Conservation (phyloP, 2,797 vertebrate species). For the Sandelia bainsii region DNA sequence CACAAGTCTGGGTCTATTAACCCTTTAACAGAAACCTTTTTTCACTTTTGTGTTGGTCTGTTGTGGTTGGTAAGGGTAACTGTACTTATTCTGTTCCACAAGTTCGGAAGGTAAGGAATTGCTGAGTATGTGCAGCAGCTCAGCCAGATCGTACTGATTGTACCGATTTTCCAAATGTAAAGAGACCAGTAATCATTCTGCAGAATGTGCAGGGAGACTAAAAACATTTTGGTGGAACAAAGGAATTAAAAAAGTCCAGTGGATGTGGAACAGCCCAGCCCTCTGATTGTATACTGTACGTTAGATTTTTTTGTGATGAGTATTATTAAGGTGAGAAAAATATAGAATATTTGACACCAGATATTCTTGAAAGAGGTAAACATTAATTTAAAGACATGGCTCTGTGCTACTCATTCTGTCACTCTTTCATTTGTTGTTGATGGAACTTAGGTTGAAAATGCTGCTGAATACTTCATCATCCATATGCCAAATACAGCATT, state of each 20-base stretch:
- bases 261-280: slow-evolving; percentile 29
- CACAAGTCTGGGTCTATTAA: slow-evolving; percentile 40
- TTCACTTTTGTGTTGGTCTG: slow-evolving; percentile 6
- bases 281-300: neutral
- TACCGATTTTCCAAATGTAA: slow-evolving; percentile 51
- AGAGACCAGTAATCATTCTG: slow-evolving; percentile 39
- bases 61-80: too few species aligned
- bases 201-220: slow-evolving; percentile 8
- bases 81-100: slow-evolving; percentile 35
- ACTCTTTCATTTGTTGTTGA: slow-evolving; percentile 66
- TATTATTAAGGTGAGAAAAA: slow-evolving; percentile 36
- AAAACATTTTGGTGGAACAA: slow-evolving; percentile 46
- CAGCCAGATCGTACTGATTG: slow-evolving; percentile 39
- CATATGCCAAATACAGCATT: slow-evolving; percentile 78
- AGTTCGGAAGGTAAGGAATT: slow-evolving; percentile 43
- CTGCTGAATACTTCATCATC: slow-evolving; percentile 76
- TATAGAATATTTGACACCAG: slow-evolving; percentile 39
- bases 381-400: slow-evolving; percentile 62
- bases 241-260: slow-evolving; percentile 28
- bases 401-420: slow-evolving; percentile 63
- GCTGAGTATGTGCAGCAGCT: slow-evolving; percentile 41
- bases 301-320: slow-evolving; percentile 10
- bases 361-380: slow-evolving; percentile 67
- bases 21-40: slow-evolving; percentile 28
- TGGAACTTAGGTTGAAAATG: slow-evolving; percentile 69